Conservation (phyloP, 2,113 vertebrate genomes). For the Nibea albiflora region DNA sequence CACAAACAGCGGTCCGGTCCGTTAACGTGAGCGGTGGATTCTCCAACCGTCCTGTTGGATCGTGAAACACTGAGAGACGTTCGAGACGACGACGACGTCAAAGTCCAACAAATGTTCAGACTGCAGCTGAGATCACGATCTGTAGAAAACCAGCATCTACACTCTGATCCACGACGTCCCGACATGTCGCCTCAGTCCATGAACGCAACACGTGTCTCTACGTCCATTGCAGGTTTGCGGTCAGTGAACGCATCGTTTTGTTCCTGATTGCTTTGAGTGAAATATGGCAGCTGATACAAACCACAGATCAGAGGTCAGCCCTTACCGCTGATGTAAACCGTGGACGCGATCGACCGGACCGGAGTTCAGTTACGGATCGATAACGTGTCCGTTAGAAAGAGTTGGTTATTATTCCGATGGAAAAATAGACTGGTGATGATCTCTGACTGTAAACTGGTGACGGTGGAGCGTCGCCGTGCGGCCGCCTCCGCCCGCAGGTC, state of each 20-base stretch:
- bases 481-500: too few species aligned
- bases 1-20: not conserved
- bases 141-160: constrained; percentile 77
- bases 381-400: not conserved
- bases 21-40: not conserved
- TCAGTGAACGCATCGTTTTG: constrained; percentile 27
- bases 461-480: not conserved
- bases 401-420: not conserved
- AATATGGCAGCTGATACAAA: constrained; percentile 23
- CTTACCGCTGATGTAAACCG: constrained; percentile 9
- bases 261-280: not conserved
- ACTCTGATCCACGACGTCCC: constrained; percentile 9
- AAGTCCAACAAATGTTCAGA: constrained; percentile 2
- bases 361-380: not conserved
- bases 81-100: not conserved
- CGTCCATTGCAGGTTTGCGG: not conserved
- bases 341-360: not conserved
- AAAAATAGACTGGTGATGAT: constrained; percentile 2
- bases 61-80: not conserved
- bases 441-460: constrained; percentile 15
- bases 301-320: constrained; percentile 31
- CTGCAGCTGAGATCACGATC: not conserved
- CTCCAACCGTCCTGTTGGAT: not conserved
- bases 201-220: not conserved
- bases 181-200: not conserved